Base-by-base conservation (phyloP, 2,113 vertebrate genomes). In the Micronisus gabar region DNA sequence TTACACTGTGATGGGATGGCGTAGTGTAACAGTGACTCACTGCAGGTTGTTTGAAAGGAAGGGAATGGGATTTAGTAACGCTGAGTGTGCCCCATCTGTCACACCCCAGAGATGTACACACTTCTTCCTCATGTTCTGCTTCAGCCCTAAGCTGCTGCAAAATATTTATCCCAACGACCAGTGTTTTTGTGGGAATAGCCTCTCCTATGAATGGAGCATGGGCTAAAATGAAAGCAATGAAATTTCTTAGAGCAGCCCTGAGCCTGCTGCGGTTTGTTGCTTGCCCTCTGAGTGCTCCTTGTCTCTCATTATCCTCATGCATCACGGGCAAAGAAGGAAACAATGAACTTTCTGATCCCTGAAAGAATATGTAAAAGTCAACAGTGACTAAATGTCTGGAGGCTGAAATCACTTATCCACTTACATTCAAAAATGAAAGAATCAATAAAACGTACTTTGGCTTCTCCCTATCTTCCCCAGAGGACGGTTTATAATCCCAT, bases 31-130 rank as follows among this genome's bases (percentile, higher is more conserved):
- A 87, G 71, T 94, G 94, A 96, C 72, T 92, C 97, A 76, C 43
- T 91, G 70, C 67, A 52, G 89, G 45, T 83, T 90, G 70, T 50
- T 86, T 67, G 92, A 89, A 88, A 87, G 62, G 90, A 47, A 67
- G n/a, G 86, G 52, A 36, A 66, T 80, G 91, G 93, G 73, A 91
- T 78, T 93, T 89, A 94, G 90, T 92, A 61, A 68, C 91, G 62
- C 70, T 32, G 74, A 88, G 30, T 16, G 52, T 91, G 58, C 92
- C 58, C 21, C 75, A 38, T 86, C 71, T 94, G 62, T 93, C 75
- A 56, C 58, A 84, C 83, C 91, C 82, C 63, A 32, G 63, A 94
- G 79, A 87, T 34, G 32, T 58, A 62, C 56, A 58, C 11, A 14
- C 25, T 88, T 61, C 11, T 94, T 95, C 52, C 32, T 87, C 71